These are phyloP conservation scores for Buphagus erythrorhynchus DNA, from an alignment of 2,797 vertebrate species.

Conservation along the genomic window DNA sequence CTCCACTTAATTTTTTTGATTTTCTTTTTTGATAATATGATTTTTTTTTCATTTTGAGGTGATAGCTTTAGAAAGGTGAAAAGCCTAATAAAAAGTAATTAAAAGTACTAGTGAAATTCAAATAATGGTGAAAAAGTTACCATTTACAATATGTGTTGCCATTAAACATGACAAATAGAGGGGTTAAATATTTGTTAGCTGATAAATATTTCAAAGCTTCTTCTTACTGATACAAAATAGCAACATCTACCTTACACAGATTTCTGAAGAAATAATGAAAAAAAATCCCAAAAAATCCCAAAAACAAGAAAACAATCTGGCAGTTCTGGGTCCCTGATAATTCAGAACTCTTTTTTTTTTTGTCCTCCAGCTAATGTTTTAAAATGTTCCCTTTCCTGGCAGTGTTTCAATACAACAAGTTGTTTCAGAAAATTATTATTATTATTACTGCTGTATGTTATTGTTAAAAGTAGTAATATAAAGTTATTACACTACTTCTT, in stretches of 20 bases:
- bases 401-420: background rate
- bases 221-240: background rate
- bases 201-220: background rate
- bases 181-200: background rate
- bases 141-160: background rate
- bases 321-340: background rate
- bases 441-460: background rate
- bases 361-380: background rate
- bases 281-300: too few species aligned
- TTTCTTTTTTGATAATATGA: background rate
- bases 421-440: background rate
- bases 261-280: background rate
- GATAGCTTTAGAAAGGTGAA: background rate
- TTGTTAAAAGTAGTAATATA: background rate
- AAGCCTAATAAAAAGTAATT: background rate
- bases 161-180: background rate
- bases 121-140: background rate
- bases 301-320: background rate
- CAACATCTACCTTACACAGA: background rate
- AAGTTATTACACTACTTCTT: background rate
- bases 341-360: background rate
- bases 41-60: background rate
- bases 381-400: background rate
- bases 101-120: background rate
- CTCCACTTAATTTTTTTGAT: background rate